A percentile compares a stretch with the other conserved stretches of the same genome.
Evolutionary conservation across 2,113 vertebrate genomes (phyloP).

Genomic region (Harpagus bidentatus): DNA sequence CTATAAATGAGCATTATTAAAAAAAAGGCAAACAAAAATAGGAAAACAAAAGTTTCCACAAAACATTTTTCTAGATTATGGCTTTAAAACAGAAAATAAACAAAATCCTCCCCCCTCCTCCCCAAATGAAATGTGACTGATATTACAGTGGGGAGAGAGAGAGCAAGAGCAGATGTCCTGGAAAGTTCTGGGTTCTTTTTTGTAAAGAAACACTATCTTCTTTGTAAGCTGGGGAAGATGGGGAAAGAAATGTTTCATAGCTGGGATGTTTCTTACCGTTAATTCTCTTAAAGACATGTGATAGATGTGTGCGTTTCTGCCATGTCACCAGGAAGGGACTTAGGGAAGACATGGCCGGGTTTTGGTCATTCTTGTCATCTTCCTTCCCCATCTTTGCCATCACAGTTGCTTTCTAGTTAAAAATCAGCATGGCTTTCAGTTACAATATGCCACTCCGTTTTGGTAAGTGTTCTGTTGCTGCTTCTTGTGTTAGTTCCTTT

Average conservation of each 20-base stretch:
- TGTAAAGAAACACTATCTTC: constrained; percentile 25
- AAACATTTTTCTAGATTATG: constrained; percentile 69
- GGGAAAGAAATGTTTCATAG: background rate
- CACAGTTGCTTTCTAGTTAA: constrained; percentile 3
- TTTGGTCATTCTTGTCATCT: background rate
- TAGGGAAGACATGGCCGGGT: background rate
- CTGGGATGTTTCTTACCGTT: background rate
- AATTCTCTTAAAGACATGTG: background rate
- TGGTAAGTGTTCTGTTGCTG: constrained; percentile 7
- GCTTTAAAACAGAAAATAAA: constrained; percentile 68
- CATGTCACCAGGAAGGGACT: background rate
- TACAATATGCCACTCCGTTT: background rate
- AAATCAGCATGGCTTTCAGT: constrained; percentile 42
- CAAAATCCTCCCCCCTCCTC: background rate
- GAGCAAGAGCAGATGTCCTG: constrained; percentile 11
- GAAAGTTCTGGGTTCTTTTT: constrained; percentile 6
- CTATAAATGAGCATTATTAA: constrained; percentile 70
- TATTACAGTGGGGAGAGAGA: background rate
- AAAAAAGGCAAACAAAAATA: constrained; percentile 32
- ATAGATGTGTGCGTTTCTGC: background rate
- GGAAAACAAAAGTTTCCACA: constrained; percentile 24
- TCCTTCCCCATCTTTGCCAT: constrained; percentile 1
- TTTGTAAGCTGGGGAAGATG: background rate
- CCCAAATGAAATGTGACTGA: background rate
- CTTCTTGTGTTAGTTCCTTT: background rate